Evolutionary conservation across 2,888 invertebrate genomes (phyloP).

Genomic region (Diabrotica balteata): DNA sequence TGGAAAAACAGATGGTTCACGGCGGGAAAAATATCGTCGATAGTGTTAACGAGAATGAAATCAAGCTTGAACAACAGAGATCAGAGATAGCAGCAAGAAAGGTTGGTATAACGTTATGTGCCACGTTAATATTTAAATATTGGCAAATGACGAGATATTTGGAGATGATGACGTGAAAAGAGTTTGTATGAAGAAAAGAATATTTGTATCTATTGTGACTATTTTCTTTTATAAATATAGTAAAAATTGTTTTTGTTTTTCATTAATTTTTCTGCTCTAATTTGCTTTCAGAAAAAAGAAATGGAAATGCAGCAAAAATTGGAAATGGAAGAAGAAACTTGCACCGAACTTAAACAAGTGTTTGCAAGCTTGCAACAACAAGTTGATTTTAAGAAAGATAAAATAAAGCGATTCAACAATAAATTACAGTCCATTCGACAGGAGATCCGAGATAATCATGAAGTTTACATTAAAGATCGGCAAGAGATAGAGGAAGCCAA

Average conservation of each 20-base stretch:
- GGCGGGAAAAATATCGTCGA: slow-evolving; percentile 95
- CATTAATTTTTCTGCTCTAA: no score
- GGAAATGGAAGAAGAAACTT: slow-evolving; percentile 92
- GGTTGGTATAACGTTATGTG: slow-evolving; percentile 54
- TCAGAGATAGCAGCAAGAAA: slow-evolving; percentile 90
- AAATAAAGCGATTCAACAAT: slow-evolving; percentile 87
- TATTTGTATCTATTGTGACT: no score
- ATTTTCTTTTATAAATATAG: no score
- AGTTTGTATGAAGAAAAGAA: no score
- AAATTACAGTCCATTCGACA: slow-evolving; percentile 79
- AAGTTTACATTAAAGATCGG: slow-evolving; percentile 89
- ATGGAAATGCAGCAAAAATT: slow-evolving; percentile 94
- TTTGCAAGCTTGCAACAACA: slow-evolving; percentile 94
- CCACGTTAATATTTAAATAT: background rate
- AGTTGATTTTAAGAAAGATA: slow-evolving; percentile 94
- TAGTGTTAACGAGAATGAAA: slow-evolving; percentile 93
- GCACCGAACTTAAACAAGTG: slow-evolving; percentile 88
- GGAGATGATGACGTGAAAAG: no score
- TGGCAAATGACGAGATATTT: background rate
- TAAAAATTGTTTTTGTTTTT: no score
- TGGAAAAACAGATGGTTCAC: slow-evolving; percentile 93
- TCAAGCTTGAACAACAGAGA: slow-evolving; percentile 83
- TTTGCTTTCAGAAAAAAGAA: slow-evolving; percentile 64
- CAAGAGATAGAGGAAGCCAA: slow-evolving; percentile 91
- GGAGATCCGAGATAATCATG: slow-evolving; percentile 82